Conservation (phyloP, 2,797 vertebrate species). For the Siniperca obscura region DNA sequence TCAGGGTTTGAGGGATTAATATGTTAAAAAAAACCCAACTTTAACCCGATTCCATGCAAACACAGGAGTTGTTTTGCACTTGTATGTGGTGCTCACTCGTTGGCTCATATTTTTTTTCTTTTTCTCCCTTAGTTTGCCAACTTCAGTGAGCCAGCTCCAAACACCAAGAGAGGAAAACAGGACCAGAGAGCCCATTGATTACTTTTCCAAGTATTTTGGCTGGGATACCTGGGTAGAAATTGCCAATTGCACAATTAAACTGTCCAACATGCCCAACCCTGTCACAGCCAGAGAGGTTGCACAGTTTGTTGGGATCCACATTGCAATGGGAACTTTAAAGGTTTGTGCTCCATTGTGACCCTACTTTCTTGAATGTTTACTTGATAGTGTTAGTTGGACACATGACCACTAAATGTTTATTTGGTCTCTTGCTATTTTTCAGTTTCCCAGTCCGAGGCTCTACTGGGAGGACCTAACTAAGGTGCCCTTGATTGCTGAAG, state of each 20-base stretch:
- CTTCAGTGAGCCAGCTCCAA: slow-evolving; percentile 30
- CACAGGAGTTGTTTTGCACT: background rate
- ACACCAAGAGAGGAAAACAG: slow-evolving; percentile 25
- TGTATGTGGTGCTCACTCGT: background rate
- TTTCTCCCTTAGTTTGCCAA: slow-evolving; percentile 48
- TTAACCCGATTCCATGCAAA: background rate
- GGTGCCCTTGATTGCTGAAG: slow-evolving; percentile 84
- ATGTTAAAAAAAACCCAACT: background rate
- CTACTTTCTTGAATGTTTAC: background rate
- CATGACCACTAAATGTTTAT: background rate
- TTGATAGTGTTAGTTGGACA: background rate
- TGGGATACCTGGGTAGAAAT: slow-evolving; percentile 85
- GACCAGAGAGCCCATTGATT: slow-evolving; percentile 77
- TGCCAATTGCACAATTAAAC: slow-evolving; percentile 75
- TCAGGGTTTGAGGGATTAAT: background rate
- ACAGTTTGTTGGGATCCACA: slow-evolving; percentile 86
- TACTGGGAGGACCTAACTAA: slow-evolving; percentile 87
- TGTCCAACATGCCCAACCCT: slow-evolving; percentile 59
- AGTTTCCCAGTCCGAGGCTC: slow-evolving; percentile 85
- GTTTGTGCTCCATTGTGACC: slow-evolving; percentile 65
- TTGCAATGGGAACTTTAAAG: slow-evolving; percentile 89
- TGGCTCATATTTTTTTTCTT: background rate
- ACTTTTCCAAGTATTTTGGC: slow-evolving; percentile 83
- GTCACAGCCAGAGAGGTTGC: slow-evolving; percentile 81
- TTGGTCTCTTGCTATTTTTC: slow-evolving; percentile 38